Evolutionary conservation across 2,888 invertebrate species (phyloP).

Genomic region (Myathropa florea): DNA sequence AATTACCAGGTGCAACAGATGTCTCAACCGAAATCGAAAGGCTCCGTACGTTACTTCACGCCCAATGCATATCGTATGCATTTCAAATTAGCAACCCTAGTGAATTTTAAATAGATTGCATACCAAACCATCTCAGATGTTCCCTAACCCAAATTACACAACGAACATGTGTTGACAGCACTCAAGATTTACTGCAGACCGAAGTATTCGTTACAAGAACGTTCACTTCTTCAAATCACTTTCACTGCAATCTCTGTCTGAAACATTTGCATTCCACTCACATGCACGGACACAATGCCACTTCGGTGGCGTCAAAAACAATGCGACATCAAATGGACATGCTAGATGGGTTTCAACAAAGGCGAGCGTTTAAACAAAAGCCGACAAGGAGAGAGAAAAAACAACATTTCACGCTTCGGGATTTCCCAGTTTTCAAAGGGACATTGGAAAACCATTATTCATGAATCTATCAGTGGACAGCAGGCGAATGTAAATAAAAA

Average conservation of each 20-base stretch:
- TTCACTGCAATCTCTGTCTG: constrained; percentile 6
- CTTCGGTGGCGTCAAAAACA: neutral
- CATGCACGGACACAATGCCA: neutral
- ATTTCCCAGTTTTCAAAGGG: neutral
- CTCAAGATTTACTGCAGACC: neutral
- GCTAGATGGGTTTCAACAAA: constrained; percentile 1
- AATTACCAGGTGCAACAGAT: neutral
- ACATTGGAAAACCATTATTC: neutral
- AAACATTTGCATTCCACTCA: neutral
- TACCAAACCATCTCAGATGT: neutral
- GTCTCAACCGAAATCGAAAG: neutral
- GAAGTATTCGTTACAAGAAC: neutral
- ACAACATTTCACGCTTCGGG: constrained; percentile 11
- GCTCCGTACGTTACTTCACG: neutral
- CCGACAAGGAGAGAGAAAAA: neutral
- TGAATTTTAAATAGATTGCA: neutral
- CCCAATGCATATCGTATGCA: neutral
- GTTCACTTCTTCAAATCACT: neutral
- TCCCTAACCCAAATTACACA: neutral
- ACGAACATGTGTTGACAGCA: neutral
- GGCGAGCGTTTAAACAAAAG: neutral
- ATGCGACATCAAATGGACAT: neutral
- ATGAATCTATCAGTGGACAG: neutral
- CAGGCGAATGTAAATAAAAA: neutral
- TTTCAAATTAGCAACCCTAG: neutral